phyloP scores from a whole-genome alignment of 1,140 invertebrate genomes.

The Melanaphis sacchari region DNA sequence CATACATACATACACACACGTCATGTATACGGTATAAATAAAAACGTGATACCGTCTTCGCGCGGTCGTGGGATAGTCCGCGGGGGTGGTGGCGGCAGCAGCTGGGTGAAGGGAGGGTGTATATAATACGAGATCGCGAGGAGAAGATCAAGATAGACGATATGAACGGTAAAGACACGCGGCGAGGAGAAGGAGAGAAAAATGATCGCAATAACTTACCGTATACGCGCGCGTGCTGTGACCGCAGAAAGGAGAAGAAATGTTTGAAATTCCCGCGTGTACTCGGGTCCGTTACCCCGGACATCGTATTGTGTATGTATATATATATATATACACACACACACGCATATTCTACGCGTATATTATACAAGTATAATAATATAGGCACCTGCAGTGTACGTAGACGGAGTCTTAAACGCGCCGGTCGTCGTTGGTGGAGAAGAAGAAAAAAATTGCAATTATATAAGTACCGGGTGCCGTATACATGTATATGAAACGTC shows the following conservation, averaged over 20 bases:
- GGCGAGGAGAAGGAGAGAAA: neutral
- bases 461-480: neutral
- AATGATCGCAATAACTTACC: neutral
- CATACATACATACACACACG: neutral
- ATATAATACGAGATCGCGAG: neutral
- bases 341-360: neutral
- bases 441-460: constrained; percentile 27
- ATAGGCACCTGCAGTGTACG: neutral
- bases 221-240: neutral
- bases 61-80: neutral
- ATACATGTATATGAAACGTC: neutral
- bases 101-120: neutral
- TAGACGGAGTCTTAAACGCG: neutral
- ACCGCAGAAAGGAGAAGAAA: neutral
- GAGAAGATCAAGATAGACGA: neutral
- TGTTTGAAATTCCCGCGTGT: constrained; percentile 39
- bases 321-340: neutral
- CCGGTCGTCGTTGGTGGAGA: neutral
- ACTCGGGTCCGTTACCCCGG: constrained; percentile 39
- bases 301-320: neutral
- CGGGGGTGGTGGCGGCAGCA: neutral
- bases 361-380: neutral
- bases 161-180: no score
- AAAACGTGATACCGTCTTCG: neutral
- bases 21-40: neutral